Base-by-base conservation (phyloP, 1,140 invertebrate species). In the Riptortus pedestris region DNA sequence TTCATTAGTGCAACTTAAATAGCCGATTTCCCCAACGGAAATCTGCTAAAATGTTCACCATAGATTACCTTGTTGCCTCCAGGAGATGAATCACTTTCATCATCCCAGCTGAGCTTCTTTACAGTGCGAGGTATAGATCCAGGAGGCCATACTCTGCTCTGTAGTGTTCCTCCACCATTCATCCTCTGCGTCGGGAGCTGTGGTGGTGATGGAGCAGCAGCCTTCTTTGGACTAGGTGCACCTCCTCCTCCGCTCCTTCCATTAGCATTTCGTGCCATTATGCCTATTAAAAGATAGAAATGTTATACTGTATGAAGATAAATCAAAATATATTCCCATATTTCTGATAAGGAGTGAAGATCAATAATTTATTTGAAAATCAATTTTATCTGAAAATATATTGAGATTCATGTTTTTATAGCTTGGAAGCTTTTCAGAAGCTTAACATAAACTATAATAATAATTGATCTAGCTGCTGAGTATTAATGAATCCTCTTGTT, bases 91-190 rank as follows among this genome's bases (percentile, higher is more conserved):
- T 78, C 76, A 43, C 67, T 69, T 63, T 86, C 84, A 70, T 87
- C 85, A 68, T 85, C 83, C 85, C 85, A 87, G 52, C 83, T 86
- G 16, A 87, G 73, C 69, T 86, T 87, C 70, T 87, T 87, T 0
- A 86, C 81, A 63, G 83, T 76, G 57, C 79, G 76, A 0, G 83
- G 81, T 24, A 82, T 79, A 11, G 82, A 81, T 2, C 75, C 77
- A 2, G 73, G 71, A 2, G 80, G 76, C 82, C 83, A 81, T 12
- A 72, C 70, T 11, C 74, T 74, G 48, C 60, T 63, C 59, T 64
- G 26, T 45, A 63, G 31, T 33, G 51, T 16, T 51, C 48, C 7
- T n/a, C n/a, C n/a, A 16, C 55, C 29, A 60, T 60, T 58, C 63
- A 59, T n/a, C 43, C 57, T 51, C 2, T 67, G 67, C 0, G 45